Evolutionary conservation across 2,888 invertebrate genomes (phyloP).

Genomic region (Melinaea marsaeus): DNA sequence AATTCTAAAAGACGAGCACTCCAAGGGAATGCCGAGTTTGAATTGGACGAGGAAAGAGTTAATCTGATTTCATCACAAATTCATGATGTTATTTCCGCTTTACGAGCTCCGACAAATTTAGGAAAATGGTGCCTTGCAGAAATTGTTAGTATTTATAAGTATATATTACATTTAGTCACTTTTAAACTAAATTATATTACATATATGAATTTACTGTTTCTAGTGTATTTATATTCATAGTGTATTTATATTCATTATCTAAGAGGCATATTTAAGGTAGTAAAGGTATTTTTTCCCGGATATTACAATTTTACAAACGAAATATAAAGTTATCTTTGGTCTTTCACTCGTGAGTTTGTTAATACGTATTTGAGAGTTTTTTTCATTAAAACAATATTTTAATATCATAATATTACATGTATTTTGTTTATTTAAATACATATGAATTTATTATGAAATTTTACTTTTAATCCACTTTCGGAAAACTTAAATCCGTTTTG

Average conservation of each 20-base stretch:
- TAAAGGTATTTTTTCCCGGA: not conserved
- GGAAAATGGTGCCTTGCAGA: slow-evolving; percentile 8
- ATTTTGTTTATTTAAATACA: no score
- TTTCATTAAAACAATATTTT: no score
- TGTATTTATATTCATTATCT: no score
- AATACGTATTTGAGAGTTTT: no score
- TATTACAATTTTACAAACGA: no score
- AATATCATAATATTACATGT: no score
- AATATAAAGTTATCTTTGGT: no score
- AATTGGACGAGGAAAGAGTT: slow-evolving; percentile 35
- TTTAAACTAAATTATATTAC: slow-evolving; percentile 1
- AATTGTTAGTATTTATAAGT: slow-evolving; percentile 3
- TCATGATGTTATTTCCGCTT: slow-evolving; percentile 35
- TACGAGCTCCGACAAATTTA: slow-evolving; percentile 9
- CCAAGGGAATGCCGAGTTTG: slow-evolving; percentile 4
- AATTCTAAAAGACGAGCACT: slow-evolving; percentile 4
- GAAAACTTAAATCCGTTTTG: slow-evolving; percentile 45
- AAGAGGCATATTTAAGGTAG: no score
- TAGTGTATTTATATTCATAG: no score
- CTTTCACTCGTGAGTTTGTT: no score
- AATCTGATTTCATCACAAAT: slow-evolving; percentile 40
- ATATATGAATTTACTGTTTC: not conserved
- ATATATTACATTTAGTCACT: slow-evolving; percentile 4
- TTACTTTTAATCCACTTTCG: slow-evolving; percentile 26
- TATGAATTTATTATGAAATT: slow-evolving; percentile 7